phyloP scores from a whole-genome alignment of 1,140 invertebrate genomes.

The Trissolcus basalis region DNA sequence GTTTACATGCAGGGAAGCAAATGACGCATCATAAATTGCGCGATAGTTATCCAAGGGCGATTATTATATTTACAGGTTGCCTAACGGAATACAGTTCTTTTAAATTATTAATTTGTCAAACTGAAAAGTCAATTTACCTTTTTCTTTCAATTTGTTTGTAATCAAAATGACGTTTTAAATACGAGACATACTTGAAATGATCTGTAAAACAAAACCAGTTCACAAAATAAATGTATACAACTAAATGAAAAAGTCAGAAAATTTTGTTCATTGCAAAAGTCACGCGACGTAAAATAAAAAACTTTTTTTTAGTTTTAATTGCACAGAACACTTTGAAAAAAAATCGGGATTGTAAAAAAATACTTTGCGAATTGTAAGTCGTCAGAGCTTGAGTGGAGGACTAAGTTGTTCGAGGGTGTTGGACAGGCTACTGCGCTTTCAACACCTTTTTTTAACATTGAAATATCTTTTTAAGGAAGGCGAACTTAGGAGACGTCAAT shows the following conservation, averaged over 20 bases:
- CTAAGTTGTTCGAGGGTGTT: not conserved
- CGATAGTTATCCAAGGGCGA: constrained; percentile 54
- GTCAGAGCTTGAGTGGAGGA: not conserved
- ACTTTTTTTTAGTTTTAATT: no score
- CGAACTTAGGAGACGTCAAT: constrained; percentile 55
- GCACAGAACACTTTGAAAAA: no score
- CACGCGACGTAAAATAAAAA: no score
- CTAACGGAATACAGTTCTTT: constrained; percentile 2
- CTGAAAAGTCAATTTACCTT: constrained; percentile 27
- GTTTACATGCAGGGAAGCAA: not conserved
- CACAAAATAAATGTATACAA: no score
- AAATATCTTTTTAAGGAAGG: constrained; percentile 19
- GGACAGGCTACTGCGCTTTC: constrained; percentile 1
- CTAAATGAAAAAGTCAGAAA: no score
- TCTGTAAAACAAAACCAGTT: no score
- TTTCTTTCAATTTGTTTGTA: no score
- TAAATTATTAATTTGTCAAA: constrained; percentile 12
- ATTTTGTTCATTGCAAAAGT: no score
- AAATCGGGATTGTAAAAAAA: no score
- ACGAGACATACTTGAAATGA: no score
- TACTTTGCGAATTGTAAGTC: not conserved
- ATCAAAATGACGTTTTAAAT: no score
- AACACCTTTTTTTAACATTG: constrained; percentile 15
- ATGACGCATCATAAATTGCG: constrained; percentile 43
- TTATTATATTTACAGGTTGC: constrained; percentile 32